Base-by-base conservation (phyloP, 2,113 vertebrate species). In the Leucosticte australis region DNA sequence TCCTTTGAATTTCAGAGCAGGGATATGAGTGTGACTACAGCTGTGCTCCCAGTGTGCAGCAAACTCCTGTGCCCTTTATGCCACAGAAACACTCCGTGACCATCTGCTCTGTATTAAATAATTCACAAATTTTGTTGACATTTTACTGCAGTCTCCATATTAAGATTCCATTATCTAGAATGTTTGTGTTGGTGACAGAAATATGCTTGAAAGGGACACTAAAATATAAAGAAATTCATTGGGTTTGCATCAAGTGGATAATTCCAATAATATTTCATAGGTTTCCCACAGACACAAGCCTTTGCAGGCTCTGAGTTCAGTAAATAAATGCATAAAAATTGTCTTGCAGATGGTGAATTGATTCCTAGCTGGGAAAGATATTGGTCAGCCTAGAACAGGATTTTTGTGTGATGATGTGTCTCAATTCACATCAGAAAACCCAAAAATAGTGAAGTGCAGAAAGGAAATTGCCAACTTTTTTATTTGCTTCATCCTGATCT, bases 231-330 rank as follows among this genome's bases (percentile, higher is more conserved):
- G 55, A 56, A 95, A 94, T 57, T 73, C 42, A 83, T 22, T 52
- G 70, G 44, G 3, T 92, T 83, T 91, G 62, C 55, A 91, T 91
- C 76, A 70, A 65, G 68, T 74, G 81, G 71, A 27, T 94, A 80
- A 95, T 95, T 95, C 75, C 75, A 91, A 96, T 89, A 83, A 95
- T 92, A 95, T 85, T 92, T 91, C 91, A 91, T 88, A 92, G 67
- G 74, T 85, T 95, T 88, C 90, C 68, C 56, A 90, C 71, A 86
- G 88, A 88, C 31, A 76, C 28, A 65, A 0, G 65, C 60, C 27
- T 89, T 87, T 71, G 56, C 59, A 90, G 52, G 33, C 76, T 83
- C 53, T 17, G 42, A 80, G 21, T 86, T 93, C 88, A 77, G 67
- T 90, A 90, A 95, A 94, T 2, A 74, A 28, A 85, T 52, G 68